Base-by-base conservation (phyloP, 2,797 vertebrate genomes). In the Notoglanidium macrostoma region DNA sequence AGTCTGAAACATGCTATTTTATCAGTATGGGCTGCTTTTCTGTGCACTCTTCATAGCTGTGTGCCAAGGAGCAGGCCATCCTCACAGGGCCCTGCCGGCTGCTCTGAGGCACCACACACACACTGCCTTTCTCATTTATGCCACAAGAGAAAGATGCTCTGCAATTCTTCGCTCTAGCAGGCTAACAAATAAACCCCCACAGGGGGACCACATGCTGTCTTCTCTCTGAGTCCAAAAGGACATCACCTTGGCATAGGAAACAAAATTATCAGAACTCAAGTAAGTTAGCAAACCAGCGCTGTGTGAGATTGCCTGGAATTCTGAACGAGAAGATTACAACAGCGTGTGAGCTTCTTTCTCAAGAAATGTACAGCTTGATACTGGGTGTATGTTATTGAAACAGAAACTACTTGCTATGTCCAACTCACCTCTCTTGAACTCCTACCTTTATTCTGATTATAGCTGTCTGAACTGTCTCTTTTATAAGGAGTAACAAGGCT, bases 161-260 rank as follows among this genome's bases (percentile, higher is more conserved):
- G 93, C 92, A 94, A 95, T 94, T 93, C 94, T 94, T 93, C 94
- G 94, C 94, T 95, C 94, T 92, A 94, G 93, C 94, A 95, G 93
- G 93, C 92, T 93, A 93, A 95, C 94, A 94, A 94, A 91, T 90
- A 93, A 93, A 87, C 88, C 91, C 90, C 91, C 86, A 78, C 90
- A 84, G 92, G 91, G 92, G 79, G 54, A 81, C 77, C 76, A 57
- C 82, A 85, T 44, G 81, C 63, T 65, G 67, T 77, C 73, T 61
- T 81, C 87, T 77, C 84, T 89, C 35, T 14, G 61, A 46, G 88
- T 89, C 83, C 85, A 87, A 88, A 88, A 91, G 89, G 89, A 84
- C 89, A 85, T 85, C 86, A 90, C 89, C 89, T 91, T 90, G 88
- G 59, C 84, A 83, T 67, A 84, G 82, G 86, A 90, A 88, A 83